Evolutionary conservation across 2,113 vertebrate species (phyloP), one percentile per base, ranked within the genome.

Genomic region (Struthidea cinerea): DNA sequence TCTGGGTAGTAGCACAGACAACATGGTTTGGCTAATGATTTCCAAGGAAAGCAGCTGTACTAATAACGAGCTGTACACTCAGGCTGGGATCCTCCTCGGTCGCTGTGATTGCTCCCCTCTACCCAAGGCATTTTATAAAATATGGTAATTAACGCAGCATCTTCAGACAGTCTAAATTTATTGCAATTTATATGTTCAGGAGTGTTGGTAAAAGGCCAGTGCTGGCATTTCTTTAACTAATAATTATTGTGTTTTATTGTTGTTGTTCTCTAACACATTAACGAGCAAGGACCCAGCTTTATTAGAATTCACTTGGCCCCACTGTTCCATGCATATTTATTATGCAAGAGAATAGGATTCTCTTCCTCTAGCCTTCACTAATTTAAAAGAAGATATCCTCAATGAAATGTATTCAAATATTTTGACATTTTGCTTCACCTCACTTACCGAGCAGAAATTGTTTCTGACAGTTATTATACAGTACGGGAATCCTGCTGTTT

Each of bases 391-490:
- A 98, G 98, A 98, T 99, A 98, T 98, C 98, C 98, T 98, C 98
- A 98, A 98, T 98, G 98, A 98, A 99, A 99, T 99, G 98, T 99
- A 99, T 99, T 99, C 99, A 99, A 99, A 99, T 99, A 99, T 99
- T 99, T 99, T 99, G 99, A 99, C 99, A 99, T 99, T 99, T 99
- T 98, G 98, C 98, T 99, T 99, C 98, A 99, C 99, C 99, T 99
- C 99, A 99, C 99, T 99, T 99, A 98, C 98, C 98, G 98, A 99
- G 99, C 98, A 99, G 99, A 99, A 99, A 99, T 99, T 99, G 99
- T 99, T 99, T 99, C 98, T 99, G 99, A 99, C 99, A 99, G 99
- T 98, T 98, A 98, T 98, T 98, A 99, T 99, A 99, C 98, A 99
- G 98, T 94, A 96, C 94, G 71, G 98, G 98, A 97, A 98, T 98